Conservation (phyloP, 1,140 invertebrate genomes). For the Araneus ventricosus region DNA sequence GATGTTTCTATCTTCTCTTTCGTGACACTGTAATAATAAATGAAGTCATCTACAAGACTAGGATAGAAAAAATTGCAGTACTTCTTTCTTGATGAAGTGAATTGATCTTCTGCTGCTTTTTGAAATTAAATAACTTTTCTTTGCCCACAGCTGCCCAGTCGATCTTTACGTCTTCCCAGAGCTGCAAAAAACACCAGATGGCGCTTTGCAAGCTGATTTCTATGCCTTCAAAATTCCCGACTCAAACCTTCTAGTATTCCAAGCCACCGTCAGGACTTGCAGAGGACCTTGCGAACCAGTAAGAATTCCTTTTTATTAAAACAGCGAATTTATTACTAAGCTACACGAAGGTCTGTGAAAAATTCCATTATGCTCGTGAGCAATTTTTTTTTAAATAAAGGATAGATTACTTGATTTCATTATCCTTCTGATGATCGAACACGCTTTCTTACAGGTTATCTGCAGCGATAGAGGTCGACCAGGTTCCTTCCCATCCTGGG, state of each 20-base stretch:
- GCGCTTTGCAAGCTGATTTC: conserved; percentile 92
- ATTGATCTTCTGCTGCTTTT: neutral
- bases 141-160: conserved; percentile 87
- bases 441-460: conserved; percentile 70
- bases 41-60: neutral
- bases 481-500: conserved; percentile 78
- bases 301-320: conserved; percentile 52
- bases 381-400: neutral
- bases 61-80: neutral
- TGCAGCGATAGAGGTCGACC: conserved; percentile 76
- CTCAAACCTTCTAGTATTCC: conserved; percentile 95
- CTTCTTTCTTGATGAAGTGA: neutral
- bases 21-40: too few species aligned
- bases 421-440: neutral
- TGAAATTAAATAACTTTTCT: neutral
- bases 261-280: conserved; percentile 93
- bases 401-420: neutral
- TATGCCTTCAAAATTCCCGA: conserved; percentile 97
- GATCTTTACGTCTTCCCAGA: conserved; percentile 95
- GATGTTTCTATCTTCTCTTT: too few species aligned
- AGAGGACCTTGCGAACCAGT: conserved; percentile 93
- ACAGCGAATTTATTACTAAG: too few species aligned
- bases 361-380: too few species aligned
- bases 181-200: conserved; percentile 90
- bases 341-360: too few species aligned